phyloP scores from a whole-genome alignment of 2,888 invertebrate genomes.

The Crioceris asparagi region DNA sequence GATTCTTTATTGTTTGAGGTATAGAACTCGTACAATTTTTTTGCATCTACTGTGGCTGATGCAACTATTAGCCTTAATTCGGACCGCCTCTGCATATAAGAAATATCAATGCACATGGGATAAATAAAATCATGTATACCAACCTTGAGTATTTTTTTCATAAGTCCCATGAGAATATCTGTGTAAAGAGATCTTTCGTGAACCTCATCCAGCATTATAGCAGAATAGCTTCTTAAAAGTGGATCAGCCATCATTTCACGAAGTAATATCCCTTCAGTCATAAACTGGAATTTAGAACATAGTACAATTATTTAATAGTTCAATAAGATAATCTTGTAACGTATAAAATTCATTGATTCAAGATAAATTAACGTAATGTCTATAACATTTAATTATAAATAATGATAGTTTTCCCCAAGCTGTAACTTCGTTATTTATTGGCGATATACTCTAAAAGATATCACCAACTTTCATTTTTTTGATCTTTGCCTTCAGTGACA shows the following conservation, averaged over 20 bases:
- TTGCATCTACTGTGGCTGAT: slow-evolving; percentile 93
- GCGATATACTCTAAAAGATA: no score
- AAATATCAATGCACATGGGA: slow-evolving; percentile 1
- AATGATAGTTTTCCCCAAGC: no score
- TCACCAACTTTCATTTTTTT: no score
- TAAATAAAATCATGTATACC: slow-evolving; percentile 11
- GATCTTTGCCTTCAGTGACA: no score
- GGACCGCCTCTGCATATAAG: slow-evolving; percentile 41
- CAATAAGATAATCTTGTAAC: no score
- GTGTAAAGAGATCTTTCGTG: slow-evolving; percentile 91
- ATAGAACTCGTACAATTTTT: slow-evolving; percentile 71
- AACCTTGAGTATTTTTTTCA: slow-evolving; percentile 83
- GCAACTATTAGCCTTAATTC: slow-evolving; percentile 78
- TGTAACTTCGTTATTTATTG: no score
- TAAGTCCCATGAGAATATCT: slow-evolving; percentile 84
- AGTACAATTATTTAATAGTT: no score
- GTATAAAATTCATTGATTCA: no score
- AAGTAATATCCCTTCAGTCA: slow-evolving; percentile 93
- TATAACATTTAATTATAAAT: no score
- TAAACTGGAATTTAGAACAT: slow-evolving; percentile 67
- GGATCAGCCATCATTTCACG: slow-evolving; percentile 95
- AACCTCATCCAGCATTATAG: slow-evolving; percentile 87
- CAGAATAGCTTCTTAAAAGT: slow-evolving; percentile 75
- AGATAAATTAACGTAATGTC: no score
- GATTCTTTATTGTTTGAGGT: slow-evolving; percentile 41